A percentile compares a stretch with the other conserved stretches of the same genome.
Evolutionary conservation across 2,113 vertebrate species (phyloP).

Genomic region (Camelus bactrianus): DNA sequence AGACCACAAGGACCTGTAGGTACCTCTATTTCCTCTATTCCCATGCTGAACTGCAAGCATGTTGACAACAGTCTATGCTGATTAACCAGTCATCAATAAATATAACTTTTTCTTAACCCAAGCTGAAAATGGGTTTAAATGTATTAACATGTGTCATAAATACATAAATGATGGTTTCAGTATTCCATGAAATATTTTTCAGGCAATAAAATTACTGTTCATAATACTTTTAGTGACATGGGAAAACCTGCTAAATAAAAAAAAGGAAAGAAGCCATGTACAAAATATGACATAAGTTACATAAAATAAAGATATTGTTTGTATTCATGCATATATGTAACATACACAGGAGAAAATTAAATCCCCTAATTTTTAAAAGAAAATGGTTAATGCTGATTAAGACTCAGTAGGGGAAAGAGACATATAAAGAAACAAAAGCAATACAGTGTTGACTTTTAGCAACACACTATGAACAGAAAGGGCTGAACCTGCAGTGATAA

Average conservation of each 20-base stretch:
- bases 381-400: not conserved
- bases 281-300: not conserved
- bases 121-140: not conserved
- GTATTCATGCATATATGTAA: not conserved
- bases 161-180: not conserved
- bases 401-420: not conserved
- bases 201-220: not conserved
- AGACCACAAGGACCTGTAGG: not conserved
- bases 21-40: not conserved
- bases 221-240: not conserved
- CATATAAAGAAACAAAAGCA: conserved; percentile 18
- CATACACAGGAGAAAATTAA: not conserved
- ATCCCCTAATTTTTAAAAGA: not conserved
- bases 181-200: not conserved
- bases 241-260: not conserved
- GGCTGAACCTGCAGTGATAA: not conserved
- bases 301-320: not conserved
- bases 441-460: not conserved
- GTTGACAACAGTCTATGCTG: not conserved
- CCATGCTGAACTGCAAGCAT: not conserved
- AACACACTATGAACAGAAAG: not conserved
- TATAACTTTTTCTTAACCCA: not conserved
- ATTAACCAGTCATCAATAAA: not conserved
- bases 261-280: not conserved
- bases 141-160: not conserved